phyloP scores from a whole-genome alignment of 1,140 invertebrate species.

The Drosophila hydei region DNA sequence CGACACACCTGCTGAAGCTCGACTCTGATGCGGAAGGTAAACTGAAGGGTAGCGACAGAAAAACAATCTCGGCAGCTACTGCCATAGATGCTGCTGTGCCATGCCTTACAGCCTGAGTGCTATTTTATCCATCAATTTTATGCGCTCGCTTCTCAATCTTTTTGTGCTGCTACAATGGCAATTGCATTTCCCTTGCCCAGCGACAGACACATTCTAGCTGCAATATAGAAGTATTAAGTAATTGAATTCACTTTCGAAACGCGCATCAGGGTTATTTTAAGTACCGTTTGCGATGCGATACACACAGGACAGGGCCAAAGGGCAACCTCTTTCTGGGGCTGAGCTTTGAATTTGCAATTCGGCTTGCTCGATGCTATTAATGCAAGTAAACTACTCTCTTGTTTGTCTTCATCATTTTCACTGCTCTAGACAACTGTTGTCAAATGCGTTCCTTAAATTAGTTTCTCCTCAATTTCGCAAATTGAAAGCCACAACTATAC shows the following conservation, averaged over 20 bases:
- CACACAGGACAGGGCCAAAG: constrained; percentile 1
- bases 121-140: constrained; percentile 74
- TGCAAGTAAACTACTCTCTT: constrained; percentile 63
- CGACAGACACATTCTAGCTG: constrained; percentile 64
- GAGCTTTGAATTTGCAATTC: constrained; percentile 60
- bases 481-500: no score
- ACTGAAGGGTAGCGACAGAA: constrained; percentile 23
- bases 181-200: constrained; percentile 57
- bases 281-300: not conserved
- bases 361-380: constrained; percentile 70
- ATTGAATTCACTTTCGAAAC: constrained; percentile 70
- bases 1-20: constrained; percentile 36
- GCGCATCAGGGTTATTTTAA: constrained; percentile 27
- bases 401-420: constrained; percentile 29
- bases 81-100: constrained; percentile 36
- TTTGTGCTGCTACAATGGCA: constrained; percentile 62
- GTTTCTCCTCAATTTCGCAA: not conserved
- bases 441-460: constrained; percentile 3
- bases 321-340: constrained; percentile 30
- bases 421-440: constrained; percentile 12
- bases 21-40: not conserved
- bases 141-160: constrained; percentile 64
- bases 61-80: constrained; percentile 42
- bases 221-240: constrained; percentile 74
- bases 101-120: constrained; percentile 41